Evolutionary conservation across 2,797 vertebrate species (phyloP), one percentile per base, ranked within the genome.

Genomic region (Gallirallus australis): DNA sequence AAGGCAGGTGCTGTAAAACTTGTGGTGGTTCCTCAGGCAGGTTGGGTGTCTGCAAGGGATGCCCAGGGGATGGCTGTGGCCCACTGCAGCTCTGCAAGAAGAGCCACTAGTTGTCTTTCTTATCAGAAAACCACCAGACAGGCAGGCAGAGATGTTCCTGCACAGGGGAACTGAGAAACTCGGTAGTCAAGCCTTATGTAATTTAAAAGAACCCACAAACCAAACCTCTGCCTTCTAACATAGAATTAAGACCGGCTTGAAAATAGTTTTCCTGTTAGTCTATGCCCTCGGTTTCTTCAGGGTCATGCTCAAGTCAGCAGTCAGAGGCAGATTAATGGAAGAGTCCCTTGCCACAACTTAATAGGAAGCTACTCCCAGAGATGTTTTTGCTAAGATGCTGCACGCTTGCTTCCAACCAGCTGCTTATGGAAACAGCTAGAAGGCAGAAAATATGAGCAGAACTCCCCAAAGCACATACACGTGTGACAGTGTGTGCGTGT

Each of bases 401-500:
- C 28, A 33, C 0, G 2, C 52, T 90, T 65, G 31, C 19, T 19
- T 92, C 70, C 53, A 56, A 89, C 31, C 23, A 65, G 31, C 56
- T 84, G 48, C 52, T 84, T 33, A 28, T 12, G 39, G 40, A 85
- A 77, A 65, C 8, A 7, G 37, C 47, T 60, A 80, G n/a, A 75
- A 91, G 42, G 56, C 68, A 89, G 69, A 91, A 96, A 89, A 71
- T 3, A 18, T 83, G 63, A 93, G 37, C 39, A 89, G 84, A 85
- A 87, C 19, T 80, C 82, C 77, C 12, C 35, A 83, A 79, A 80
- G 76, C 60, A 75, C 25, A 11, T 15, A 79, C 2, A 17, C 4
- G 5, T 72, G 63, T 68, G 70, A 57, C 33, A 52, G 16, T 0
- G 0, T 50, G 54, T 5, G 1, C 50, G 42, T 3, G 8, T 75